These are phyloP conservation scores for Drosophila dunni DNA, from an alignment of 1,140 invertebrate genomes.

Conservation along the genomic window DNA sequence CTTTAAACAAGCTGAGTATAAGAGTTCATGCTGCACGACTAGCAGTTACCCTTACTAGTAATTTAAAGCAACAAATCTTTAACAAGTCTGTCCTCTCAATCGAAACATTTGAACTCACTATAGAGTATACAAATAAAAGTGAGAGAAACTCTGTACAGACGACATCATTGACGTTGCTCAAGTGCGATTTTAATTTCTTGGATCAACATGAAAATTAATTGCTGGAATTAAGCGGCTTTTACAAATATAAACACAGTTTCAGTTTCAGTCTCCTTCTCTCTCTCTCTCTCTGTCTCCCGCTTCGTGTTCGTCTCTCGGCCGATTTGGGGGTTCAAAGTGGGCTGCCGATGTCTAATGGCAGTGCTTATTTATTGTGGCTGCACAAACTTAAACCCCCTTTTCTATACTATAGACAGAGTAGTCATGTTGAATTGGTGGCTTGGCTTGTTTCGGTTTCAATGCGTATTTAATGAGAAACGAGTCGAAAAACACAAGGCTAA, in stretches of 20 bases:
- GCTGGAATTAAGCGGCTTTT: constrained; percentile 75
- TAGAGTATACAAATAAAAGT: constrained; percentile 13
- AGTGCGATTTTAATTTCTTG: constrained; percentile 79
- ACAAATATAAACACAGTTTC: constrained; percentile 65
- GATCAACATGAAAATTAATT: constrained; percentile 84
- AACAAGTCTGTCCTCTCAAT: not conserved
- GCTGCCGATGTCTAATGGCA: constrained; percentile 21
- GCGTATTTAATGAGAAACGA: constrained; percentile 58
- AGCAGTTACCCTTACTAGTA: too few species aligned
- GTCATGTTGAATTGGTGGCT: constrained; percentile 9
- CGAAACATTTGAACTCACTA: not conserved
- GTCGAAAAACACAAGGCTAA: constrained; percentile 44
- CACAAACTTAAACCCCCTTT: not conserved
- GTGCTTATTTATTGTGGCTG: constrained; percentile 25
- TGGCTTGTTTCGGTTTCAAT: constrained; percentile 18
- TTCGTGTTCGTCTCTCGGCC: constrained; percentile 1
- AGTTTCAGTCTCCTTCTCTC: not conserved
- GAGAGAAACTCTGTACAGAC: not conserved
- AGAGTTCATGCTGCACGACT: too few species aligned
- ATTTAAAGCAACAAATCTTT: too few species aligned
- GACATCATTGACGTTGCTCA: constrained; percentile 46
- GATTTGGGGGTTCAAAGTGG: not conserved
- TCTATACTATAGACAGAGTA: not conserved
- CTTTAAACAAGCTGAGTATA: too few species aligned
- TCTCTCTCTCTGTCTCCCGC: not conserved